Evolutionary conservation across 2,888 invertebrate genomes (phyloP).

Genomic region (Latrodectus hesperus): DNA sequence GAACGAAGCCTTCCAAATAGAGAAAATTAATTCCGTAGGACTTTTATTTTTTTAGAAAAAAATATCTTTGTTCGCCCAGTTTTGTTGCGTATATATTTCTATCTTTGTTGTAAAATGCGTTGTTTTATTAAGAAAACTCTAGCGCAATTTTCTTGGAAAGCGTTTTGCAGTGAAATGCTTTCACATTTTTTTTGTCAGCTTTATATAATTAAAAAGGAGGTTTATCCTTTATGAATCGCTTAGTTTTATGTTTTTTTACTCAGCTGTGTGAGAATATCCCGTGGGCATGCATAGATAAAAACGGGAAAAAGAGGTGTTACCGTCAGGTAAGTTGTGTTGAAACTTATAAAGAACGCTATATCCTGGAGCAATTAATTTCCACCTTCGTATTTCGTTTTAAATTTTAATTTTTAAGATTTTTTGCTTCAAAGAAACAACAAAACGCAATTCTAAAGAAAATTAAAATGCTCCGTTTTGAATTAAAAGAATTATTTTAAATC

Average conservation of each 20-base stretch:
- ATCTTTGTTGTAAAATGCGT: slow-evolving; percentile 25
- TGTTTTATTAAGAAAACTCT: slow-evolving; percentile 46
- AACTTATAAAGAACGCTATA: background rate
- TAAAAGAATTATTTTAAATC: too few species aligned
- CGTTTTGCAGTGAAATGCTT: background rate
- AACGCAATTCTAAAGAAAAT: too few species aligned
- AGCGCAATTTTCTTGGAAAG: slow-evolving; percentile 23
- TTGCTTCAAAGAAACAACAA: background rate
- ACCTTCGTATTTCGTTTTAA: background rate
- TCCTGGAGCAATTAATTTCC: slow-evolving; percentile 1
- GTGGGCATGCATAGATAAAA: background rate
- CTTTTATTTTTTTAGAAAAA: background rate
- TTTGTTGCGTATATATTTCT: background rate
- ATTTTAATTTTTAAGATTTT: background rate
- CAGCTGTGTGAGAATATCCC: background rate
- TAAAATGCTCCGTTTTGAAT: too few species aligned
- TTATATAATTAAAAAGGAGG: slow-evolving; percentile 5
- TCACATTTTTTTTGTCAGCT: background rate
- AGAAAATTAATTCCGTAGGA: background rate
- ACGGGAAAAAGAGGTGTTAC: background rate
- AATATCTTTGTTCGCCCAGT: background rate
- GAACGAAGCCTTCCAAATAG: background rate
- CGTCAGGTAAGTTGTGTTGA: background rate
- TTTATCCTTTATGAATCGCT: background rate
- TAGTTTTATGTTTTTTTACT: background rate